Evolutionary conservation across 2,888 invertebrate species (phyloP), one percentile per base, ranked within the genome.

Genomic region (Protonemura montana): DNA sequence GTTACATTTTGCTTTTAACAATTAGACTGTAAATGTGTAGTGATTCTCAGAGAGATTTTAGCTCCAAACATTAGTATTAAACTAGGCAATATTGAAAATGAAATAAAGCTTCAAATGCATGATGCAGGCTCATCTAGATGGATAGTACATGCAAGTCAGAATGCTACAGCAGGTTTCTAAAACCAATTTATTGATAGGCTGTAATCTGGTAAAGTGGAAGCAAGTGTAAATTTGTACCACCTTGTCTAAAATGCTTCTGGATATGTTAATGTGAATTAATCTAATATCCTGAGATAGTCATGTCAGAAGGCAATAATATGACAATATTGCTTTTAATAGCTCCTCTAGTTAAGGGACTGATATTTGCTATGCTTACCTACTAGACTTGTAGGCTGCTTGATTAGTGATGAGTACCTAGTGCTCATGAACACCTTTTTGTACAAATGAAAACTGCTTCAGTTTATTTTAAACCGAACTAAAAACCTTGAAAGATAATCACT

Each of bases 241-340:
- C 59, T 59, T 59, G 59, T 59, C 59, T 59, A 21, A 13, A 21
- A 59, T 16, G 59, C 59, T 59, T 10, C 59, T 59, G 21, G 59
- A 16, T 59, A 59, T 59, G 13, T 59, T 59, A 59, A 59, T 59
- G 59, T 59, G 59, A 59, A 59, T n/a, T 59, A 59, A 59, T 59
- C 59, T 59, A 10, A 41, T 7, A 21, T 59, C 59, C 21, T 59
- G 59, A 13, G 59, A 59, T n/a, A 29, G 84, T 84, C 76, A 76
- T 84, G 59, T 27, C 84, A 26, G 27, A 84, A 76, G 84, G 84
- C 84, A 84, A 84, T 84, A 84, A 84, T 27, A 76, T 59, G 84
- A 84, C 84, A 84, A 84, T 84, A 84, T 84, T 84, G 84, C 84
- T 59, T 84, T 81, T 29, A 29, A 30, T 81, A 30, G 81, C 29